Conservation (phyloP, 2,797 vertebrate species). For the Intellagama lesueurii region DNA sequence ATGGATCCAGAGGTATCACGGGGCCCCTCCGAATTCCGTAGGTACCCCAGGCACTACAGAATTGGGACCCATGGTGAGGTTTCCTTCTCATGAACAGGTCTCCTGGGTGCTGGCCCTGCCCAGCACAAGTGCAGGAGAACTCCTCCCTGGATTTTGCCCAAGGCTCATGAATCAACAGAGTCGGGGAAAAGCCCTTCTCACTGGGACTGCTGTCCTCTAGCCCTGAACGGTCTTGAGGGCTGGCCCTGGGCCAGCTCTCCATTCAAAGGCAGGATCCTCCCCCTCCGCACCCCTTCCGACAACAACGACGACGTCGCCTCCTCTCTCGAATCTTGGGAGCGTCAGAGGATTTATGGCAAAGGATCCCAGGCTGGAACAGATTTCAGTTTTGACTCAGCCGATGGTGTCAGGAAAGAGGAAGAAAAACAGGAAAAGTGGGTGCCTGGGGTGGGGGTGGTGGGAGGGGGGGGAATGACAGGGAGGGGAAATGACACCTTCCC, state of each 20-base stretch:
- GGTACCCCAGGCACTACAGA: neutral
- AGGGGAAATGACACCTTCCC: neutral
- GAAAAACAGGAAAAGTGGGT: neutral
- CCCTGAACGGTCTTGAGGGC: neutral
- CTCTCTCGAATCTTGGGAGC: neutral
- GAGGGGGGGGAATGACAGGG: neutral
- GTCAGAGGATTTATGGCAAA: conserved; percentile 2
- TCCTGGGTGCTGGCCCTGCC: neutral
- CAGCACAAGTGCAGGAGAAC: neutral
- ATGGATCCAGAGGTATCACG: too few species aligned
- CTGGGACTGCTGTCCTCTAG: too few species aligned
- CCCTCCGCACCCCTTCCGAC: too few species aligned
- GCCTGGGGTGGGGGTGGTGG: neutral
- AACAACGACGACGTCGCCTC: neutral
- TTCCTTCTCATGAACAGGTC: neutral
- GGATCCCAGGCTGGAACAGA: conserved; percentile 13
- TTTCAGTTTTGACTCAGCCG: conserved; percentile 24
- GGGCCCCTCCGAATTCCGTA: neutral
- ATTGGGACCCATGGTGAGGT: too few species aligned
- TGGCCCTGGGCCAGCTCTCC: neutral
- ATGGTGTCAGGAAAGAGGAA: conserved; percentile 3
- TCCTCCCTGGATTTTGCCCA: neutral
- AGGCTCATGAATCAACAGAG: too few species aligned
- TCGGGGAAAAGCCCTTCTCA: neutral
- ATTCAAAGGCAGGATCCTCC: neutral